Evolutionary conservation across 2,888 invertebrate species (phyloP), one percentile per base, ranked within the genome.

Genomic region (Cataglyphis cursor): DNA sequence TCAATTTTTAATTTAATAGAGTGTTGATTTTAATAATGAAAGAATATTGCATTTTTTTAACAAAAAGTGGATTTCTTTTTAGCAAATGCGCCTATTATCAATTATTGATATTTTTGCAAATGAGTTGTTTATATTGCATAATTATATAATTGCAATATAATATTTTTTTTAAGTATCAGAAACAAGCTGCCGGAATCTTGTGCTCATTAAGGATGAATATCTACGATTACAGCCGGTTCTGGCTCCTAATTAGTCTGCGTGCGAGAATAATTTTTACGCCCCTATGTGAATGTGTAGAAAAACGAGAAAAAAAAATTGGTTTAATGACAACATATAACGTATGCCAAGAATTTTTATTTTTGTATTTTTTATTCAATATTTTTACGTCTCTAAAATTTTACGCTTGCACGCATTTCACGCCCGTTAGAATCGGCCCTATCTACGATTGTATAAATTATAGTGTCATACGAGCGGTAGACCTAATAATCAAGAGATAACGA

Each of bases 401-500:
- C 31, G 31, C 31, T 6, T 31, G 31, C 31, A 31, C 6, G 31
- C 31, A 31, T 31, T 31, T 6, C 6, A 31, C 31, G 31, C 31
- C 6, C 6, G 5, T 31, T 31, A 31, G 31, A 31, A 31, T 6
- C 31, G 31, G 31, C 31, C 6, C 31, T 10, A 15, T 28, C 1
- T 44, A 64, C 8, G 38, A 38, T 3, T 41, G 18, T 12, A 31
- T 82, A 64, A 74, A 78, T 78, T 75, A 73, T 35, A 18, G 3
- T 65, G 73, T n/a, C 51, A 9, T 8, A n/a, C 51, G 70, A 62
- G 38, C 54, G 66, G 38, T 51, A 70, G 18, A 8, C 28, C 66
- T 68, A 28, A 73, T 54, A 85, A 78, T 86, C 73, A 38, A 10
- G 35, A 76, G 76, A 85, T 85, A 85, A 82, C 64, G n/a, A 64